Evolutionary conservation across 2,888 invertebrate species (phyloP), one percentile per base, ranked within the genome.

Genomic region (Latrodectus hesperus): DNA sequence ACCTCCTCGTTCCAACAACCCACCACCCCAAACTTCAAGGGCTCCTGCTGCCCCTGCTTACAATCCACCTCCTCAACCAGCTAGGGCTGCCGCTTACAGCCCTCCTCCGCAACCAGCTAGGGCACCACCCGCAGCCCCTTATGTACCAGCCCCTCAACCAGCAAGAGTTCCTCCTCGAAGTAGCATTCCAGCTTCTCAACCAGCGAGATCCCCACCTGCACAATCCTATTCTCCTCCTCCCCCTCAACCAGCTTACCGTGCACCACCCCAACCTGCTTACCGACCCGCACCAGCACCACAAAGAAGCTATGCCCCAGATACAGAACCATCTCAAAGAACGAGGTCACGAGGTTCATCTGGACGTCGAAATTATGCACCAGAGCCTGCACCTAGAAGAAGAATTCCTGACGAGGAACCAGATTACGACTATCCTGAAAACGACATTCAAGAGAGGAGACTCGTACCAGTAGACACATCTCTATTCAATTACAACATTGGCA

Each of bases 401-500:
- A 26, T 14, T 11, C 60, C 26, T 49, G 81, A 81, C 16, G 26
- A 53, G 2, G 72, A 71, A 55, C 67, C 60, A 4, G 87, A 88
- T 17, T 88, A 88, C 65, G 88, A 84, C 49, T 70, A 83, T 6
- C 88, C 88, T 1, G 78, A 84, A 5, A 88, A 88, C 52, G 88
- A 88, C 10, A 75, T 88, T 11, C 64, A 38, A 11, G 88, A 88
- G 16, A 82, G 83, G 49, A 55, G 88, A n/a, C 9, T 84, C 0
- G 88, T 52, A 10, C 84, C 84, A 10, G 38, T 88, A 9, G 88
- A 88, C 17, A 88, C 88, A 16, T 53, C 84, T 4, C 72, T 88
- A 12, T 75, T 88, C 53, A 84, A 84, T 49, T 88, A 88, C 22
- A 84, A 88, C 14, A 88, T 88, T 8, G 88, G 88, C 2, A 75